These are phyloP conservation scores for Callyntrura sp. DNA, from an alignment of 2,888 invertebrate species.

Conservation along the genomic window DNA sequence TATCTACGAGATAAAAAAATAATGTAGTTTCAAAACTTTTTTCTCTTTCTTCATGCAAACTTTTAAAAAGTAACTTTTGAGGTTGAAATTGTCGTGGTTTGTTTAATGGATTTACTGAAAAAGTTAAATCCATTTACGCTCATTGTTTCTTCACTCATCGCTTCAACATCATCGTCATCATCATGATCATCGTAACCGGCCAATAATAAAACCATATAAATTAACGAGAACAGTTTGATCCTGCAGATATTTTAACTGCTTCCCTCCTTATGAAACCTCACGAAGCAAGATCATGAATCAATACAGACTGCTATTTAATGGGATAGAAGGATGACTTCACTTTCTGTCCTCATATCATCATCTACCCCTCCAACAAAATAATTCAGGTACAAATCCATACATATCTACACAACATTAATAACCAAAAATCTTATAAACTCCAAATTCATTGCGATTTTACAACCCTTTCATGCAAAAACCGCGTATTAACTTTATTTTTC, in stretches of 20 bases:
- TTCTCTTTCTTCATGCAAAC: too few relatives aligned
- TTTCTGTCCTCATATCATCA: slow-evolving; percentile 1
- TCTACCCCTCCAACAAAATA: background rate
- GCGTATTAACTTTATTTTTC: slow-evolving; percentile 10
- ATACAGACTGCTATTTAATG: background rate
- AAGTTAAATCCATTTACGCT: too few relatives aligned
- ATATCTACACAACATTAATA: background rate
- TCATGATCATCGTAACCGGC: background rate
- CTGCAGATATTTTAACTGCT: background rate
- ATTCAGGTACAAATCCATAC: too few relatives aligned
- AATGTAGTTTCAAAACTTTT: too few relatives aligned
- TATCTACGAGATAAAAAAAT: too few relatives aligned
- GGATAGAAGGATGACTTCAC: background rate
- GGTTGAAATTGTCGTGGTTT: too few relatives aligned
- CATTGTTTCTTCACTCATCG: too few relatives aligned
- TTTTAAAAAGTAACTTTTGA: too few relatives aligned
- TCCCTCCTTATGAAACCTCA: slow-evolving; percentile 17
- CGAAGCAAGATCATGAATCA: background rate
- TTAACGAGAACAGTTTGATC: slow-evolving; percentile 31
- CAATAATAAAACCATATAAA: slow-evolving; percentile 4
- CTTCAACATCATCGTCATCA: too few relatives aligned
- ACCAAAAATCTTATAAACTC: background rate
- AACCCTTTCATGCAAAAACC: too few relatives aligned
- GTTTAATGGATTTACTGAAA: too few relatives aligned
- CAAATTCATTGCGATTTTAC: too few relatives aligned